Evolutionary conservation across 1,140 invertebrate species (phyloP), one percentile per base, ranked within the genome.

Genomic region (Stegodyphus dumicola): DNA sequence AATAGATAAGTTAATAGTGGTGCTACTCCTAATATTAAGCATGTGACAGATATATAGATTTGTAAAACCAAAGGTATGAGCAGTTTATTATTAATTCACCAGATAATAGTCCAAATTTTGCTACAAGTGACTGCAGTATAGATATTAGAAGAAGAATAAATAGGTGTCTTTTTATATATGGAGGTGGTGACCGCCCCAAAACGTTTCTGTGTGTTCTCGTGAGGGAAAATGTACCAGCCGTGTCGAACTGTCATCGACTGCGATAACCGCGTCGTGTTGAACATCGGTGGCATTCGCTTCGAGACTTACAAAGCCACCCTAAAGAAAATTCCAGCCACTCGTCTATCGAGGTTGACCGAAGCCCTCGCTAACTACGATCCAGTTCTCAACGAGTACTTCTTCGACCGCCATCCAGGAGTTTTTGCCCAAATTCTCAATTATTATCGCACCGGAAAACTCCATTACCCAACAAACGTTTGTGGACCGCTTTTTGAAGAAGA

Each of bases 341-440:
- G 97, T 85, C 92, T 98, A 76, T 97, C 96, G 33, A 91, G 96
- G 74, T 92, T 98, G 67, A 98, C 96, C 7, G 96, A 97, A 91
- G 92, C 92, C 56, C 88, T 93, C 71, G 91, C 92, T 88, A 98
- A 98, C 91, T 99, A 99, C 91, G 97, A 99, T 92, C 96, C 96
- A 13, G 95, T 98, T 88, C 92, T 98, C 87, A 98, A 98, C 91
- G 98, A 99, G 91, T 99, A 99, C 93, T 99, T 99, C 93, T 99
- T 99, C 91, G 98, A 99, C 92, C 92, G 98, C 87, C 98, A 99
- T 92, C 98, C 98, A 0, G 97, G 97, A 6, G 98, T 99, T 86
- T 99, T 99, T 91, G 97, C 96, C 71, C 97, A 93, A 66, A 88
- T 89, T 33, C 89, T 93, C 17, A 93, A 93, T 88, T 93, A 93